Conservation (phyloP, 2,113 vertebrate genomes). For the Tragelaphus imberbis region DNA sequence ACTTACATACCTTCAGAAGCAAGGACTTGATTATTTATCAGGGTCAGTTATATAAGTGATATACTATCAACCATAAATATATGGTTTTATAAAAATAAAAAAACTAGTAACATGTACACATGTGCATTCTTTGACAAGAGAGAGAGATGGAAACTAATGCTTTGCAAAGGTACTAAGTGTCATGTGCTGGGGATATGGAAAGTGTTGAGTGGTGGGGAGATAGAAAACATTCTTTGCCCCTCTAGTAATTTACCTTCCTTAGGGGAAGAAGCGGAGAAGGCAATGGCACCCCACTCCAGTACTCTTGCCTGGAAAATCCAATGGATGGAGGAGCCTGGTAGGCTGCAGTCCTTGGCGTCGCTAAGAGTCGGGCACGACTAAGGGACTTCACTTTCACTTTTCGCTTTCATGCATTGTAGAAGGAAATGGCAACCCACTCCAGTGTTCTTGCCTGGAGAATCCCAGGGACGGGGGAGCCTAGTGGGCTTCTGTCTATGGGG, state of each 20-base stretch:
- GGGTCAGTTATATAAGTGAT: neutral
- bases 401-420: no score
- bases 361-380: no score
- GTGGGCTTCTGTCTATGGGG: no score
- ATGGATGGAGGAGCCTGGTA: no score
- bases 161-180: neutral
- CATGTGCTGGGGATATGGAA: neutral
- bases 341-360: no score
- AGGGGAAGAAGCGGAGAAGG: neutral
- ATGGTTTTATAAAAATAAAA: neutral
- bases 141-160: neutral
- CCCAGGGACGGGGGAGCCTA: no score
- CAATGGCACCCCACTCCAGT: no score
- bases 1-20: neutral
- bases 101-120: neutral
- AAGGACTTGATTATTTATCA: neutral
- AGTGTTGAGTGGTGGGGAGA: neutral
- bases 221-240: rapidly evolving
- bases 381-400: no score
- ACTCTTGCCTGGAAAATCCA: no score
- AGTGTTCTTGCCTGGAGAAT: no score
- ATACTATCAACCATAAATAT: neutral
- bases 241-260: neutral
- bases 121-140: neutral
- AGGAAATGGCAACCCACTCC: no score